Evolutionary conservation across 2,888 invertebrate species (phyloP).

Genomic region (Cerastis rubricosa): DNA sequence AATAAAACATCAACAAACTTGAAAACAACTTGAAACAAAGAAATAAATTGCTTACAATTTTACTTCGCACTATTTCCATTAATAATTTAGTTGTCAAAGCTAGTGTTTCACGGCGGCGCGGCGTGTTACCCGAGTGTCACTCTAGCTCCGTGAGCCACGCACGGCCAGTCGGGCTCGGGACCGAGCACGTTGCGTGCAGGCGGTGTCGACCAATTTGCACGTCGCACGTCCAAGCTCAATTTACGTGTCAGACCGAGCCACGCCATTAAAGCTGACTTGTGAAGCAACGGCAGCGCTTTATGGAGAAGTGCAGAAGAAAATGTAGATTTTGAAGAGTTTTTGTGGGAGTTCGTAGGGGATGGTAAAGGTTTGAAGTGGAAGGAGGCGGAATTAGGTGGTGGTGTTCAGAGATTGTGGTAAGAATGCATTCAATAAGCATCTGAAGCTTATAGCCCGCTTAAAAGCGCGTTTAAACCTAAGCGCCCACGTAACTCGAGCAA

Average conservation of each 20-base stretch:
- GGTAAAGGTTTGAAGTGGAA: background rate
- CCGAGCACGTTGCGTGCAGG: slow-evolving; percentile 67
- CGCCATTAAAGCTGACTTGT: slow-evolving; percentile 68
- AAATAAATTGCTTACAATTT: slow-evolving; percentile 37
- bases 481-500: slow-evolving; percentile 2
- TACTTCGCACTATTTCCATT: slow-evolving; percentile 56
- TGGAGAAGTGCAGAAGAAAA: slow-evolving; percentile 21
- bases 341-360: background rate
- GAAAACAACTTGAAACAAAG: slow-evolving; percentile 34
- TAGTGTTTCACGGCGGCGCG: slow-evolving; percentile 58
- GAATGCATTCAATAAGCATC: background rate
- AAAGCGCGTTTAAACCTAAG: slow-evolving; percentile 3
- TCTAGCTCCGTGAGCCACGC: slow-evolving; percentile 75
- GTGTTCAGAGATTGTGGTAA: background rate
- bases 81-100: slow-evolving; percentile 62
- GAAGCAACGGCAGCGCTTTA: slow-evolving; percentile 64
- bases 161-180: slow-evolving; percentile 40
- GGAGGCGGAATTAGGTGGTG: background rate
- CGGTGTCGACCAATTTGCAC: slow-evolving; percentile 85
- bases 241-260: slow-evolving; percentile 84
- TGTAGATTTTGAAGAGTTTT: slow-evolving; percentile 5
- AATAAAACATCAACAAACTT: background rate
- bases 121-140: slow-evolving; percentile 68
- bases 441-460: background rate
- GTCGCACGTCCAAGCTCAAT: slow-evolving; percentile 84